phyloP scores from a whole-genome alignment of 30 jellyfish, hydroid and myxozoan genomes.

The Hydractinia echinata region DNA sequence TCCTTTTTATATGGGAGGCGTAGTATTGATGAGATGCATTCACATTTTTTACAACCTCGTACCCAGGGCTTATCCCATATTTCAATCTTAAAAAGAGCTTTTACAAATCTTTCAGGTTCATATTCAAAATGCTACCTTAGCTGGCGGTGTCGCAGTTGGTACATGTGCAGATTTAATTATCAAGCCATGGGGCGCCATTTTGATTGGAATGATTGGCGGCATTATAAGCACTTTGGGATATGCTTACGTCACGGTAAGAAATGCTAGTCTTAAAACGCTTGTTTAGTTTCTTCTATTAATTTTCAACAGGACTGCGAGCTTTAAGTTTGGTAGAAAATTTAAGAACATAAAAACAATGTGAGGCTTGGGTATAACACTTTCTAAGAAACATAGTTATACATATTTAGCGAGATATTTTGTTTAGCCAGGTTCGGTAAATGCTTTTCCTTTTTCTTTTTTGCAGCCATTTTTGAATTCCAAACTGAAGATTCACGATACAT shows the following conservation, averaged over 20 bases:
- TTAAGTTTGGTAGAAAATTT: too few species aligned
- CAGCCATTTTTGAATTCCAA: slow-evolving; percentile 51
- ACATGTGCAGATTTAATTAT: slow-evolving; percentile 78
- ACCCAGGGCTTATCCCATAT: neutral
- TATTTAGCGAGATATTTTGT: neutral
- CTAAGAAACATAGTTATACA: neutral
- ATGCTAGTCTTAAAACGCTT: neutral
- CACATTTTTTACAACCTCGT: slow-evolving; percentile 1
- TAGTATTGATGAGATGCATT: neutral
- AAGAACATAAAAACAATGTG: too few species aligned
- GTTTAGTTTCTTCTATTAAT: neutral
- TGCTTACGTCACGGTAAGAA: slow-evolving; percentile 62
- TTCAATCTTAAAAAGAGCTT: neutral
- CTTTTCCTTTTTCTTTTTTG: neutral
- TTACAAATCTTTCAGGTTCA: slow-evolving; percentile 55
- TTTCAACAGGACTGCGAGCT: too few species aligned
- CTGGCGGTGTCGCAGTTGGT: slow-evolving; percentile 99
- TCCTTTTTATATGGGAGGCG: neutral
- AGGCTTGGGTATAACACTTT: neutral
- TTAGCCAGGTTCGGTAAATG: neutral
- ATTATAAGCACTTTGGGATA: slow-evolving; percentile 68
- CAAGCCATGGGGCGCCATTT: slow-evolving; percentile 95
- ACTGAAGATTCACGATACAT: slow-evolving; percentile 56
- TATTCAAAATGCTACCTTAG: slow-evolving; percentile 89
- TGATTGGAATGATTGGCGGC: slow-evolving; percentile 88